These are phyloP conservation scores for Parasteatoda lunata DNA, from an alignment of 2,888 invertebrate genomes.

Conservation along the genomic window DNA sequence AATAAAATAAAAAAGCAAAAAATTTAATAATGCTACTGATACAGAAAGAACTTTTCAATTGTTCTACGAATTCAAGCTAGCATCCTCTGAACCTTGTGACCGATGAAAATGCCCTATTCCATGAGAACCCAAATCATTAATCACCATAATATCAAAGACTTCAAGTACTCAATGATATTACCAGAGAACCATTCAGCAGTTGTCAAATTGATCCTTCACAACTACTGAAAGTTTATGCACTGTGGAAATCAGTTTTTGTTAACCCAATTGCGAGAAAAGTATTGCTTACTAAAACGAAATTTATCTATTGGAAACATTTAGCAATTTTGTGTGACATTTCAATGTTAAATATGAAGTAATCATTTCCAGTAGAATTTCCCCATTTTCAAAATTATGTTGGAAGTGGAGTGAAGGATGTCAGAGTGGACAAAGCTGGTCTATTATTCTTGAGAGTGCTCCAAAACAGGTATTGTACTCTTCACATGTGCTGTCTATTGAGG, in stretches of 20 bases:
- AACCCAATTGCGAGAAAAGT: neutral
- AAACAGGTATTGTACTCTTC: neutral
- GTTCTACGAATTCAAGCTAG: neutral
- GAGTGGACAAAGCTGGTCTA: neutral
- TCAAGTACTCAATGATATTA: constrained; percentile 8
- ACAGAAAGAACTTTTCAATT: neutral
- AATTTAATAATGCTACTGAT: neutral
- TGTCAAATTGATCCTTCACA: neutral
- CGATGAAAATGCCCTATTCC: neutral
- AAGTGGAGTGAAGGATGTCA: neutral
- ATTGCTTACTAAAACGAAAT: neutral
- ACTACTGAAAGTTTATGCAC: neutral
- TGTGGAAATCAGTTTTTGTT: constrained; percentile 3
- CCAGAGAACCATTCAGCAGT: constrained; percentile 2
- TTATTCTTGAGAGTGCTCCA: neutral
- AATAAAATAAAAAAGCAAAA: neutral
- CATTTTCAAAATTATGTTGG: neutral
- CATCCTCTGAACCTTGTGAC: neutral
- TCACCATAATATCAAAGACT: neutral
- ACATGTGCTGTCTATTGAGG: neutral
- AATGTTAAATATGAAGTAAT: neutral
- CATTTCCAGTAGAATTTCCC: neutral
- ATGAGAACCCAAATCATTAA: neutral
- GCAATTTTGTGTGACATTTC: neutral
- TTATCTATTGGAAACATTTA: neutral